phyloP scores from a whole-genome alignment of 2,113 vertebrate species.

The Lathamus discolor region DNA sequence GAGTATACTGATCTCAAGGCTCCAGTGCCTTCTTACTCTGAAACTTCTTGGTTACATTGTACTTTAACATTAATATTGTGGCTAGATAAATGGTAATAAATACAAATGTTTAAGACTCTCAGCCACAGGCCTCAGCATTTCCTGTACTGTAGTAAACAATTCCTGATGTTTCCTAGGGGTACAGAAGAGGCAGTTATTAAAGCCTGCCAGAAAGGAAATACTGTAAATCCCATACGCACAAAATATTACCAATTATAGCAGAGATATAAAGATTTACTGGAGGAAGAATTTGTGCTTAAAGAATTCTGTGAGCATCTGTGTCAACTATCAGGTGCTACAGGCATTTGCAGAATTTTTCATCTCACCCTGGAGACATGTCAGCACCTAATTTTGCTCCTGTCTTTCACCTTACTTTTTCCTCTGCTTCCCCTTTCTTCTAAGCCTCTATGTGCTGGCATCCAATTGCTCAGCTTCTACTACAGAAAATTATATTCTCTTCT shows the following conservation, averaged over 20 bases:
- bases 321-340: not conserved
- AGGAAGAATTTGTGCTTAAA: not conserved
- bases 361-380: not conserved
- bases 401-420: not conserved
- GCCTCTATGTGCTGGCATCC: not conserved
- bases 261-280: not conserved
- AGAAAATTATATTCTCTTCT: not conserved
- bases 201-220: constrained; percentile 3
- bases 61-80: not conserved
- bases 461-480: not conserved
- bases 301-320: not conserved
- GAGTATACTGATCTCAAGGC: not conserved
- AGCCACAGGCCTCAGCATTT: not conserved
- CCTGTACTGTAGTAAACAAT: constrained; percentile 9
- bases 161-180: not conserved
- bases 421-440: not conserved
- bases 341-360: constrained; percentile 6
- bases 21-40: not conserved
- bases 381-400: not conserved
- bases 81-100: constrained; percentile 20
- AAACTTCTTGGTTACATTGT: not conserved
- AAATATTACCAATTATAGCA: constrained; percentile 11
- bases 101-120: not conserved
- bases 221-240: not conserved
- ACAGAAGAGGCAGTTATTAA: constrained; percentile 21